Evolutionary conservation across 35 echinoderm and acorn worm species (phyloP).

Genomic region (Ophioderma brevispina): DNA sequence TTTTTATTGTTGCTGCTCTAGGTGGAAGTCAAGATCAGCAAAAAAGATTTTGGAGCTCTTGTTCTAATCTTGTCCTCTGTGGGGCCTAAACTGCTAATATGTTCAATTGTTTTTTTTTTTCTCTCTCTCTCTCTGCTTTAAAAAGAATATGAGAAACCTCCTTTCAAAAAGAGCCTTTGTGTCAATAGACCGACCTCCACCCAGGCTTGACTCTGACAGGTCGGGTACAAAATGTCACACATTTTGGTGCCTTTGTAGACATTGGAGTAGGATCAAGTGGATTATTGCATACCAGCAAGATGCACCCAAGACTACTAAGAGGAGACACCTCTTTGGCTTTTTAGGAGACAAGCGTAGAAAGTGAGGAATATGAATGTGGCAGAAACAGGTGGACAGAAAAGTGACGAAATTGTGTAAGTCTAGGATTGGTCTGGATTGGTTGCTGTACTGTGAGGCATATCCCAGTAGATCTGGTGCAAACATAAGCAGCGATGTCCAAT

Average conservation of each 20-base stretch:
- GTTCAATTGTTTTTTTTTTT: neutral
- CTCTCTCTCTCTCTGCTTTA: constrained; percentile 8
- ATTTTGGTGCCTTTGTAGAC: constrained; percentile 96
- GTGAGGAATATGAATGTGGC: constrained; percentile 40
- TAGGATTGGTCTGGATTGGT: constrained; percentile 16
- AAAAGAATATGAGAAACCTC: constrained; percentile 86
- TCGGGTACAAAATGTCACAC: constrained; percentile 65
- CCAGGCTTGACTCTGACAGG: constrained; percentile 63
- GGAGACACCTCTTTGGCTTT: constrained; percentile 44
- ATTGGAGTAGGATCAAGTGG: constrained; percentile 71
- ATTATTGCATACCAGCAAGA: constrained; percentile 77
- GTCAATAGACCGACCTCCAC: constrained; percentile 67
- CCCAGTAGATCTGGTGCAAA: too few species aligned
- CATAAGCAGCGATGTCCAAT: too few species aligned
- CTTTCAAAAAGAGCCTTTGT: constrained; percentile 81
- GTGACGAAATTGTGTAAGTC: neutral
- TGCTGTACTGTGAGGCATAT: neutral
- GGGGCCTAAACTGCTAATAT: too few species aligned
- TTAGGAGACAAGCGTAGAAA: constrained; percentile 75
- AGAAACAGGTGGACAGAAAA: neutral
- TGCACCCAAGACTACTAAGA: constrained; percentile 30
- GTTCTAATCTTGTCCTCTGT: too few species aligned
- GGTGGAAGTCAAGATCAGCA: neutral
- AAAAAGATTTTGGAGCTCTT: too few species aligned
- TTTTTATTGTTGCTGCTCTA: neutral